phyloP scores from a whole-genome alignment of 2,113 vertebrate species.

The Narcine bancroftii region DNA sequence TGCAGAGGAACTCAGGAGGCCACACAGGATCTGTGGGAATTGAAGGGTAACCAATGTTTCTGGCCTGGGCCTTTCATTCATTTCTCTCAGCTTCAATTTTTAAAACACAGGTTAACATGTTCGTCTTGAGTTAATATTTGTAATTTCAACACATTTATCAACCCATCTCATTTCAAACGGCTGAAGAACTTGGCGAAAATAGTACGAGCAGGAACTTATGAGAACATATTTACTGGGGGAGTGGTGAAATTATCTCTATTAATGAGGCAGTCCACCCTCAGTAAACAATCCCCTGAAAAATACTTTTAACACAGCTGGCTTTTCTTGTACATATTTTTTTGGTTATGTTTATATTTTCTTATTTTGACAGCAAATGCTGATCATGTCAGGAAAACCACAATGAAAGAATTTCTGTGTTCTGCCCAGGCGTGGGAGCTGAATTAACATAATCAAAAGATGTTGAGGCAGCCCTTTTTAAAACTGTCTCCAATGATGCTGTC shows the following conservation, averaged over 20 bases:
- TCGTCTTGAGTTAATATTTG: background rate
- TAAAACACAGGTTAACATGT: background rate
- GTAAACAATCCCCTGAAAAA: constrained; percentile 14
- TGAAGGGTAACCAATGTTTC: no score
- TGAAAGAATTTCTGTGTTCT: background rate
- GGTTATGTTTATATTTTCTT: background rate
- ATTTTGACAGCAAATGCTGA: background rate
- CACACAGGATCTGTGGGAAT: no score
- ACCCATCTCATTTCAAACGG: background rate
- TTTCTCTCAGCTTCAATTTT: background rate
- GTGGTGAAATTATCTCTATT: background rate
- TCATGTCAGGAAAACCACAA: background rate
- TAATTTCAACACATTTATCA: background rate
- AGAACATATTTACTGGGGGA: background rate
- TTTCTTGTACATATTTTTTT: background rate
- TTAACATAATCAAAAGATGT: background rate
- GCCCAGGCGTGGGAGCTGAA: background rate
- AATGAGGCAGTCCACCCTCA: background rate
- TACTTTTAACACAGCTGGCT: background rate
- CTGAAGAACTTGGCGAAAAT: background rate
- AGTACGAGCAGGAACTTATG: background rate
- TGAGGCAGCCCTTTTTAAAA: background rate
- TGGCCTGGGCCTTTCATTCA: no score
- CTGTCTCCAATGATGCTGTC: background rate
- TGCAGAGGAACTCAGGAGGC: no score